Conservation (phyloP, 2,888 invertebrate genomes). For the Drosophila planitibia region DNA sequence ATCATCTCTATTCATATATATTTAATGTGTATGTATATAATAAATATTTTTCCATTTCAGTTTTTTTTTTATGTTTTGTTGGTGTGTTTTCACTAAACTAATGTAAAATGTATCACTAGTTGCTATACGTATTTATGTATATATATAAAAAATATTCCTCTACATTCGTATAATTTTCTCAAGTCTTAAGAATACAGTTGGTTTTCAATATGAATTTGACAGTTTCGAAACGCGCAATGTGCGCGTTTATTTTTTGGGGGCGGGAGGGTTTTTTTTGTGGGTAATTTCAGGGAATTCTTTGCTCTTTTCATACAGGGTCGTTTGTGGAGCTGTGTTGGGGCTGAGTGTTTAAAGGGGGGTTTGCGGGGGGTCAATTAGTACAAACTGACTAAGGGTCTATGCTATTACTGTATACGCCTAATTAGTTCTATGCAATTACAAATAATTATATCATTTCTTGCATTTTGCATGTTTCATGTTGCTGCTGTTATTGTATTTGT, state of each 20-base stretch:
- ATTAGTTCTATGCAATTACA: slow-evolving; percentile 42
- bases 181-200: slow-evolving; percentile 83
- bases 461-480: slow-evolving; percentile 40
- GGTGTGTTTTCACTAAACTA: slow-evolving; percentile 47
- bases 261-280: slow-evolving; percentile 11
- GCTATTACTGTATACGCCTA: slow-evolving; percentile 46
- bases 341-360: slow-evolving; percentile 9
- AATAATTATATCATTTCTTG: slow-evolving; percentile 62
- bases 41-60: slow-evolving; percentile 67
- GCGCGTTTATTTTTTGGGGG: slow-evolving; percentile 55
- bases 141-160: slow-evolving; percentile 75
- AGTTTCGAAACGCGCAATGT: slow-evolving; percentile 73
- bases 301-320: slow-evolving; percentile 48
- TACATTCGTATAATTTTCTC: slow-evolving; percentile 79
- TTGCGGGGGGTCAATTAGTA: slow-evolving; percentile 65
- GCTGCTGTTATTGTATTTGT: slow-evolving; percentile 36
- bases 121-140: slow-evolving; percentile 60
- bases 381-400: slow-evolving; percentile 69
- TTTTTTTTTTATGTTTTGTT: slow-evolving; percentile 42
- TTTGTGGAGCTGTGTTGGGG: slow-evolving; percentile 14
- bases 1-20: slow-evolving; percentile 35
- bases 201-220: slow-evolving; percentile 80
- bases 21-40: slow-evolving; percentile 50
- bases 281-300: slow-evolving; percentile 22
- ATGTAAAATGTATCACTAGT: slow-evolving; percentile 58